Base-by-base conservation (phyloP, 92 coral and sea anemone species). In the Zoanthus solanderi region DNA sequence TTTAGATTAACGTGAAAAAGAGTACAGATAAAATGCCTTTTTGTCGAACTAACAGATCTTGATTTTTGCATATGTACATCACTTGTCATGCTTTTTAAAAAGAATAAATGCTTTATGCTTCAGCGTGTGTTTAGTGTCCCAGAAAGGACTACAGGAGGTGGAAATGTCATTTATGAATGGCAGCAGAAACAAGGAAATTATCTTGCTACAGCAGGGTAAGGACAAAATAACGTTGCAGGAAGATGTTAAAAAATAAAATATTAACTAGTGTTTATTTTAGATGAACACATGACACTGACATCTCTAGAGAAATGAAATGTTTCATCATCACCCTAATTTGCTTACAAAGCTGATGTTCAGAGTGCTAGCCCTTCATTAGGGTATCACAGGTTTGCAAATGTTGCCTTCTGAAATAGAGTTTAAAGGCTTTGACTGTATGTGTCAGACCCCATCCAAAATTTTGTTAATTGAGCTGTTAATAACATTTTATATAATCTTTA, bases 81-180 rank as follows among this genome's bases (percentile, higher is more conserved):
- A 54, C 14, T 15, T 58, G 23, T 58, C 66, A 37, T 6, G 12
- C n/a, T 75, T 75, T 34, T 37, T 37, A 0, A 37, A 37, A 37
- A 37, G 4, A 77, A 7, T 28, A 56, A 32, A 76, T 83, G 18
- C 18, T 23, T 71, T 58, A 2, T 58, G 45, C 72, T 90, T 67
- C 69, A 97, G 99, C 92, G 99, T 81, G 99, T 97, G 2, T 97
- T 97, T 76, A 95, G 94, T 89, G 95, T 97, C 77, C 98, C 99
- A 42, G 99, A 97, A 66, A 95, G 94, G 85, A 96, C 89, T 44
- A 96, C 96, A 82, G 97, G 98, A 37, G 99, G 99, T 6, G 94
- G 98, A 14, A 63, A 91, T 74, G 93, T 97, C 52, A 82, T 88
- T 31, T 97, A 95, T 76, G 89, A 94, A 78, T 97, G 99, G 99